Evolutionary conservation across 2,797 vertebrate genomes (phyloP).

Genomic region (Microctenopoma steveboyesi): DNA sequence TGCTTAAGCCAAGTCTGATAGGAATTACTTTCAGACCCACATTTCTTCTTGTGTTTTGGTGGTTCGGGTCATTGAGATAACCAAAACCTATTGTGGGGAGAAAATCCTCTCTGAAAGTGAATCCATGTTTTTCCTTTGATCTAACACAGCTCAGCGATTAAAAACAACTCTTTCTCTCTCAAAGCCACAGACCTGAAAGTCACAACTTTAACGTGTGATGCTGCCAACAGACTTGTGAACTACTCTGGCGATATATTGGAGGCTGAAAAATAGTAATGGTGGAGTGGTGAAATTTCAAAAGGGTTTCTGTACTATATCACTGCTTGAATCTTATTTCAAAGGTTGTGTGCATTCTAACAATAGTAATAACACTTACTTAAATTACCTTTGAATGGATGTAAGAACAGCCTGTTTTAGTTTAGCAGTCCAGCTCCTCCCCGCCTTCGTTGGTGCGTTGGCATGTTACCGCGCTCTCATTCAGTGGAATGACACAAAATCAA

Average conservation of each 20-base stretch:
- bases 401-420: background rate
- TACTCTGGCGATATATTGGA: slow-evolving; percentile 11
- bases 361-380: background rate
- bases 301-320: background rate
- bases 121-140: slow-evolving; percentile 66
- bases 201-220: slow-evolving; percentile 27
- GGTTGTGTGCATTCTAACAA: background rate
- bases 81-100: slow-evolving; percentile 44
- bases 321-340: background rate
- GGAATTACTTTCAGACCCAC: slow-evolving; percentile 42
- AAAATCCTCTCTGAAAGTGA: slow-evolving; percentile 53
- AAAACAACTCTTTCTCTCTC: slow-evolving; percentile 42
- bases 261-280: background rate
- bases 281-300: background rate
- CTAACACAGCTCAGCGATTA: slow-evolving; percentile 50
- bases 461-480: background rate
- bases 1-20: slow-evolving; percentile 48
- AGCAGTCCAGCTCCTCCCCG: background rate
- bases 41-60: slow-evolving; percentile 32
- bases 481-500: background rate
- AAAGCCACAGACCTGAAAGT: slow-evolving; percentile 30
- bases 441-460: background rate
- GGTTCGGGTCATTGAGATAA: slow-evolving; percentile 56
- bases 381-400: background rate
- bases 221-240: slow-evolving; percentile 13